phyloP scores from a whole-genome alignment of 2,888 invertebrate species.

The Dexiosoma caninum region DNA sequence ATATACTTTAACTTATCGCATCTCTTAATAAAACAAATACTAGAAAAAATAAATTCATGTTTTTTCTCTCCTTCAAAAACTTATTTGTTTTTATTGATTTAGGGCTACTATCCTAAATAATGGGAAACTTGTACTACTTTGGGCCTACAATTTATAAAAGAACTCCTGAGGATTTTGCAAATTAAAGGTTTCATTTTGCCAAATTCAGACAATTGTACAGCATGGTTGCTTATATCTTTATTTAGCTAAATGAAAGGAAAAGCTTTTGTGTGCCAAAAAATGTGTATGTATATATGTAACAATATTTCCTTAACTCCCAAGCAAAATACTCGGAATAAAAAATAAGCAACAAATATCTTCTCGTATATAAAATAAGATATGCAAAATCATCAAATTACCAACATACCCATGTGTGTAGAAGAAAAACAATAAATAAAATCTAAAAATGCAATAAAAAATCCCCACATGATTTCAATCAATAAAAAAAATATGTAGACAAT shows the following conservation, averaged over 20 bases:
- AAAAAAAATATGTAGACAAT: not conserved
- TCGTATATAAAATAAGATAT: not conserved
- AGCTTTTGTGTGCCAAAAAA: not conserved
- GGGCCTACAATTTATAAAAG: not conserved
- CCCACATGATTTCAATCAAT: constrained; percentile 31
- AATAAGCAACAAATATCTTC: not conserved
- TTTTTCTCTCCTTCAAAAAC: not conserved
- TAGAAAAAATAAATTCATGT: too few relatives aligned
- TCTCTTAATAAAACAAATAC: not conserved
- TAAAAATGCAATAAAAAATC: constrained; percentile 2
- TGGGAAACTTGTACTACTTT: not conserved
- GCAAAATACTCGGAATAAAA: not conserved
- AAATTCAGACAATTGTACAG: not conserved
- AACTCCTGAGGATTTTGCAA: not conserved
- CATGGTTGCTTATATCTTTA: not conserved
- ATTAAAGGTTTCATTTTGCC: not conserved
- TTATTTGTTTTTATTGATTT: not conserved
- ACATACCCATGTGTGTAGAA: not conserved
- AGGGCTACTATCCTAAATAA: not conserved
- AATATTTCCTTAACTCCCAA: not conserved
- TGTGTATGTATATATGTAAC: not conserved
- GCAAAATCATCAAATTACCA: constrained; percentile 14
- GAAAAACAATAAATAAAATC: not conserved
- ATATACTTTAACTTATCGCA: too few relatives aligned
- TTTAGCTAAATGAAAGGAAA: not conserved